Evolutionary conservation across 2,888 invertebrate species (phyloP), one percentile per base, ranked within the genome.

Genomic region (Andrena trimmerana): DNA sequence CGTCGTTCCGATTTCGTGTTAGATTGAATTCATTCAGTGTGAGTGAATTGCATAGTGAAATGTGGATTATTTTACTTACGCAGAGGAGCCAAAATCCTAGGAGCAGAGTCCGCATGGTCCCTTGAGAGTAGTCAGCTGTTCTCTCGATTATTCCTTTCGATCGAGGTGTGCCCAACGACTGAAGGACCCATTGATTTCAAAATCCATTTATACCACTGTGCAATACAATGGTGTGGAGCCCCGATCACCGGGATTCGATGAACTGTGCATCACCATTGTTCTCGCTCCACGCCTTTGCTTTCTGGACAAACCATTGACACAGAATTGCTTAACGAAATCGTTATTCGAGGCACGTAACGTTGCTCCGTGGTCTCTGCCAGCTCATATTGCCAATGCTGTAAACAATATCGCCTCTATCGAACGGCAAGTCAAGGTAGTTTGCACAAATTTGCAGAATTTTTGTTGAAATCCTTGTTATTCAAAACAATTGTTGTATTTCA

Each of bases 201-300:
- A 91, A 90, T 84, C 83, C 84, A 87, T 92, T 92, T 91, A 92
- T 92, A 92, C 85, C 69, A 54, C 65, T 73, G 74, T 75, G 82
- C 74, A 63, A 72, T 70, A 13, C 90, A 90, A 67, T 16, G 88
- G 86, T 86, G 89, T 86, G 70, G 80, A 62, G 42, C 50, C 27
- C 20, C 72, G 68, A 54, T 69, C 57, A 62, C 33, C 66, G 73
- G 73, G 71, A 83, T 82, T 74, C 70, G 29, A 69, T 54, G 54
- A 42, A 6, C 10, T 16, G 33, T 20, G 52, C 10, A 33, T 54
- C 6, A 68, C 81, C 78, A 86, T 86, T 87, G 87, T 80, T 68
- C 75, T 66, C 71, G 52, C 77, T 85, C 88, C 78, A 81, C 89
- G 87, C 88, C 87, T 83, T 69, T 90, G 90, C 82, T 75, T 62